Conservation (phyloP, 2,797 vertebrate species). For the Uromys caudimaculatus region DNA sequence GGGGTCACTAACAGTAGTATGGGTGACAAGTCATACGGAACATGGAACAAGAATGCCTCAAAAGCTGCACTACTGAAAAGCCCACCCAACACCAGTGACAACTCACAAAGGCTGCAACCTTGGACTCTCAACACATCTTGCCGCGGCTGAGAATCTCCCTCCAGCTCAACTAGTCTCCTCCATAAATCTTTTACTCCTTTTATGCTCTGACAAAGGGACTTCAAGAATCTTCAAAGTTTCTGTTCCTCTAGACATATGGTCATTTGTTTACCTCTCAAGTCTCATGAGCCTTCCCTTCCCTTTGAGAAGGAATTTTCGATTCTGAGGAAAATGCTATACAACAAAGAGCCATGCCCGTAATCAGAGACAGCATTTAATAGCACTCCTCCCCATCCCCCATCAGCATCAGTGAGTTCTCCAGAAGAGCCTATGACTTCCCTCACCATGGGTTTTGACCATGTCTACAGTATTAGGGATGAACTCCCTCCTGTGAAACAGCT, state of each 20-base stretch:
- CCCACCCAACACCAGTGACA: background rate
- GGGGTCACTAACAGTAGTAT: background rate
- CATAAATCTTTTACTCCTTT: background rate
- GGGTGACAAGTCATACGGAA: too few species aligned
- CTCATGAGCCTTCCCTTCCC: background rate
- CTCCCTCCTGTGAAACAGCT: background rate
- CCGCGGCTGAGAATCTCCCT: background rate
- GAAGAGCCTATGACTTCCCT: background rate
- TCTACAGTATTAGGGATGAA: background rate
- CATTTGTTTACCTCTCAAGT: background rate
- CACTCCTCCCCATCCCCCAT: background rate
- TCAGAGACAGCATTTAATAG: too few species aligned
- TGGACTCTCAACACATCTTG: too few species aligned
- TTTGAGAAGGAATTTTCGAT: background rate
- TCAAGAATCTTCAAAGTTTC: too few species aligned
- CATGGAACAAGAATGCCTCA: background rate
- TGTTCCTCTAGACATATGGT: background rate
- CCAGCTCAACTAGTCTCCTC: background rate
- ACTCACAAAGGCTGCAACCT: background rate
- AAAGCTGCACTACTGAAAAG: background rate
- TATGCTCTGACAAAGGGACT: background rate
- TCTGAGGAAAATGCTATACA: background rate
- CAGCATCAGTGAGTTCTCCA: background rate
- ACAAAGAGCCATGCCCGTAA: background rate
- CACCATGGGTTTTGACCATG: background rate